Conservation (phyloP, 2,888 invertebrate species). For the Epirrhoe alternata region DNA sequence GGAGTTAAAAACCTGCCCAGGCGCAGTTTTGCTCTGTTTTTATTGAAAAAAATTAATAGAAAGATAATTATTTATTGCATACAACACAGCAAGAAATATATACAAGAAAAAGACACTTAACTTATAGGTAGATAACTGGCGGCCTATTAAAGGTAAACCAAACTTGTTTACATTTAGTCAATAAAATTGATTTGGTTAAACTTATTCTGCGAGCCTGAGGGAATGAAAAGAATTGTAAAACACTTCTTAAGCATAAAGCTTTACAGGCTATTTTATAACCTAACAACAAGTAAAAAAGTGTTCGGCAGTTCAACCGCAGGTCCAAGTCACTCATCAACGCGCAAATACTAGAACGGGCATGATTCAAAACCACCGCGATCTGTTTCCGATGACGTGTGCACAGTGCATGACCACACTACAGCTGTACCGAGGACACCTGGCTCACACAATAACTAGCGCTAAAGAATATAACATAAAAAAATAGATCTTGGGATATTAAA, state of each 20-base stretch:
- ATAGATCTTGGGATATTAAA: background rate
- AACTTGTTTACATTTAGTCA: no score
- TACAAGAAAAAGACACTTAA: no score
- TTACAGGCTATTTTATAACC: no score
- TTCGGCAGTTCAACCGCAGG: constrained; percentile 15
- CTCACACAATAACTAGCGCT: background rate
- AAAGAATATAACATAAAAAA: background rate
- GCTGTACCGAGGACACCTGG: constrained; percentile 14
- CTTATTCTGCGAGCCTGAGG: no score
- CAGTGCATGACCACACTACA: constrained; percentile 21
- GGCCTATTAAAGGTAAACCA: no score
- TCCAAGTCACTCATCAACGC: constrained; percentile 19
- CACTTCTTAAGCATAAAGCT: background rate
- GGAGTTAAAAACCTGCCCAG: background rate
- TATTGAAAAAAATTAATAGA: no score
- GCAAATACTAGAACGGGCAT: constrained; percentile 18
- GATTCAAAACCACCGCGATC: constrained; percentile 14
- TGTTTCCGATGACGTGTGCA: constrained; percentile 24
- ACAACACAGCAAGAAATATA: no score
- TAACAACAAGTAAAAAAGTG: background rate
- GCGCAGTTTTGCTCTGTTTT: background rate
- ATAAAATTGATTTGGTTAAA: no score
- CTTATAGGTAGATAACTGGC: no score
- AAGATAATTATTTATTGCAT: no score
- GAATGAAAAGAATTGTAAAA: no score